phyloP scores from a whole-genome alignment of 1,140 invertebrate genomes.

The Papilio helenus region DNA sequence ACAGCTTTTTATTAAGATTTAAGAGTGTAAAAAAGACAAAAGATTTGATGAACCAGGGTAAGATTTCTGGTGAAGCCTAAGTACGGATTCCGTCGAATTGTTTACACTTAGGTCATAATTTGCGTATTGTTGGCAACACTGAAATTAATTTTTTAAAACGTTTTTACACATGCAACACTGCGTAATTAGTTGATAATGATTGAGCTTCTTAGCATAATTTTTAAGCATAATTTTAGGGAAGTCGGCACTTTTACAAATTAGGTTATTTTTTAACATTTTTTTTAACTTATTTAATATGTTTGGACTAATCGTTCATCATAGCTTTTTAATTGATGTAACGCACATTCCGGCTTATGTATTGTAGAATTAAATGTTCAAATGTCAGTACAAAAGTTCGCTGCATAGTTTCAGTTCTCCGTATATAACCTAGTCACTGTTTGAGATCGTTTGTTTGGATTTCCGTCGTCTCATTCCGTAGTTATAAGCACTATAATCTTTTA shows the following conservation, averaged over 20 bases:
- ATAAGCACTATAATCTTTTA: constrained; percentile 60
- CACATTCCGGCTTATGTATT: constrained; percentile 6
- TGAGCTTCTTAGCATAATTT: constrained; percentile 60
- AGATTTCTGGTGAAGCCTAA: background rate
- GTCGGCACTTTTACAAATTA: constrained; percentile 65
- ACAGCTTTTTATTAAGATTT: background rate
- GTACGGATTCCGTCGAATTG: constrained; percentile 54
- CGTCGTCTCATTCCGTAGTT: constrained; percentile 53
- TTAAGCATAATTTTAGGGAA: constrained; percentile 53
- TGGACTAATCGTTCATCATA: background rate
- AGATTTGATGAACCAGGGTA: background rate
- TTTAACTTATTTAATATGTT: constrained; percentile 25
- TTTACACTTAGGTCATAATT: constrained; percentile 43
- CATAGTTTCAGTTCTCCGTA: constrained; percentile 51
- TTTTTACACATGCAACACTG: constrained; percentile 68
- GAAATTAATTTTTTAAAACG: constrained; percentile 49
- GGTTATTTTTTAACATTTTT: constrained; percentile 47
- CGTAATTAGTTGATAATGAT: constrained; percentile 55
- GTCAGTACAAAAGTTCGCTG: constrained; percentile 33
- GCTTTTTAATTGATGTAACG: constrained; percentile 7
- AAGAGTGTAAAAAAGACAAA: background rate
- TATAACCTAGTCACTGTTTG: constrained; percentile 72
- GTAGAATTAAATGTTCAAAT: constrained; percentile 34
- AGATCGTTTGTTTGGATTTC: constrained; percentile 55
- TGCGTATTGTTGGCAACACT: constrained; percentile 54